These are phyloP conservation scores for Formica selysi DNA, from an alignment of 1,140 invertebrate species.

Conservation along the genomic window DNA sequence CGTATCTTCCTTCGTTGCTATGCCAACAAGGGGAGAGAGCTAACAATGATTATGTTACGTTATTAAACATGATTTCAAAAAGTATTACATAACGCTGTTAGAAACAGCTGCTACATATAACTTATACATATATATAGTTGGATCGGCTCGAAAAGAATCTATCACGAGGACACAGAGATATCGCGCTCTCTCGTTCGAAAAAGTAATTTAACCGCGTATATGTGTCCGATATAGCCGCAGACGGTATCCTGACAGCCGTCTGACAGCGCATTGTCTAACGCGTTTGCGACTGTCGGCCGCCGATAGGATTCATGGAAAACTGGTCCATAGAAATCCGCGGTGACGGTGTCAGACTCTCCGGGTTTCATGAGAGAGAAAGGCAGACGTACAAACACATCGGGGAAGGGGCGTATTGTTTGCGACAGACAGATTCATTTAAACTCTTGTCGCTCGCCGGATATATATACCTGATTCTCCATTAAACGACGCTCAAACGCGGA, in stretches of 20 bases:
- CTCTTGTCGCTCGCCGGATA: slow-evolving; percentile 69
- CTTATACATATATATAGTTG: not conserved
- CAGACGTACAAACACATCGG: not conserved
- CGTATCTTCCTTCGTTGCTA: not conserved
- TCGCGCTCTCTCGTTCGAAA: slow-evolving; percentile 8
- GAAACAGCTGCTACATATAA: not conserved
- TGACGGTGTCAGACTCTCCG: slow-evolving; percentile 61
- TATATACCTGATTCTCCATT: slow-evolving; percentile 51
- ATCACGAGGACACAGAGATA: not conserved
- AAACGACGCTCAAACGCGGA: slow-evolving; percentile 51
- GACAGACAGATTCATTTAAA: slow-evolving; percentile 81
- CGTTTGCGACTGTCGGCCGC: slow-evolving; percentile 68
- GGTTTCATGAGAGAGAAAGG: slow-evolving; percentile 15
- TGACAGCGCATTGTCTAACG: slow-evolving; percentile 61
- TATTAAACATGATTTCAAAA: not conserved
- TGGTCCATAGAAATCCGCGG: slow-evolving; percentile 73
- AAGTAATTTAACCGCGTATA: slow-evolving; percentile 42
- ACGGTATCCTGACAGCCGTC: slow-evolving; percentile 51
- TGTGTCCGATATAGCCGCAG: slow-evolving; percentile 20
- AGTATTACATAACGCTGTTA: not conserved
- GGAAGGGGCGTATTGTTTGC: slow-evolving; percentile 74
- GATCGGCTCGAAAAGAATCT: not conserved
- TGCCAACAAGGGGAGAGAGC: not conserved
- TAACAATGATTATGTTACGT: not conserved
- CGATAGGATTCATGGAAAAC: slow-evolving; percentile 81